Percentiles rank a stretch among this genome's conserved stretches.
These are phyloP conservation scores for Lepidochitona cinerea DNA, from an alignment of 2,888 invertebrate genomes.

Conservation along the genomic window DNA sequence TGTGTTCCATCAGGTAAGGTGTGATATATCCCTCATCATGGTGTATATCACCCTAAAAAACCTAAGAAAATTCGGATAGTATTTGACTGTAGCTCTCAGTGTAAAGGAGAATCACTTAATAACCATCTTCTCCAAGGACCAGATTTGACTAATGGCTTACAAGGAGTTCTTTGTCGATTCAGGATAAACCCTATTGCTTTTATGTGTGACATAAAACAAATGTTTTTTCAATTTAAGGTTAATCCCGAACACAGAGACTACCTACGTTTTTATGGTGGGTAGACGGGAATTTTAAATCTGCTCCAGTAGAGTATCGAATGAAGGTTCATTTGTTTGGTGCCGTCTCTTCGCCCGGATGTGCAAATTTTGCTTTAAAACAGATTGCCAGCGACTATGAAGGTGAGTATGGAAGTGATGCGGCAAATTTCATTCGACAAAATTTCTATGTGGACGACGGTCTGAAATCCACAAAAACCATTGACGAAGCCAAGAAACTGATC, in stretches of 20 bases:
- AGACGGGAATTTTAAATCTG: neutral
- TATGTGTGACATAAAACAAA: conserved; percentile 30
- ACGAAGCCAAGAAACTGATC: conserved; percentile 25
- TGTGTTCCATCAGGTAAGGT: no score
- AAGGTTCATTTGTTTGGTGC: conserved; percentile 30
- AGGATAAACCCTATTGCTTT: conserved; percentile 22
- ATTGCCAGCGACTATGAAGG: conserved; percentile 9
- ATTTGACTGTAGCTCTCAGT: conserved; percentile 34
- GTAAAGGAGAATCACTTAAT: conserved; percentile 14
- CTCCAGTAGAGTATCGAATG: conserved; percentile 25
- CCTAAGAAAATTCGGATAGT: conserved; percentile 16
- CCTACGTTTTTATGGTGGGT: conserved; percentile 30
- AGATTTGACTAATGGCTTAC: conserved; percentile 24
- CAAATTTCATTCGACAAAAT: conserved; percentile 25
- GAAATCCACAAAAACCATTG: conserved; percentile 13
- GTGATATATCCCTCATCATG: neutral
- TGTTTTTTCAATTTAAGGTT: conserved; percentile 25
- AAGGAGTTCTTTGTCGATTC: conserved; percentile 32
- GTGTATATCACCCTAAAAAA: conserved; percentile 9
- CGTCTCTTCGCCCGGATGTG: conserved; percentile 31
- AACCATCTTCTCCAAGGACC: conserved; percentile 29
- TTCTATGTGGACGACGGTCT: conserved; percentile 43
- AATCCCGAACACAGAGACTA: conserved; percentile 15
- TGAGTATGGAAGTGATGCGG: conserved; percentile 15
- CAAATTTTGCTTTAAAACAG: conserved; percentile 28